These are phyloP conservation scores for Torymus texanus DNA, from an alignment of 2,888 invertebrate genomes.

Conservation along the genomic window DNA sequence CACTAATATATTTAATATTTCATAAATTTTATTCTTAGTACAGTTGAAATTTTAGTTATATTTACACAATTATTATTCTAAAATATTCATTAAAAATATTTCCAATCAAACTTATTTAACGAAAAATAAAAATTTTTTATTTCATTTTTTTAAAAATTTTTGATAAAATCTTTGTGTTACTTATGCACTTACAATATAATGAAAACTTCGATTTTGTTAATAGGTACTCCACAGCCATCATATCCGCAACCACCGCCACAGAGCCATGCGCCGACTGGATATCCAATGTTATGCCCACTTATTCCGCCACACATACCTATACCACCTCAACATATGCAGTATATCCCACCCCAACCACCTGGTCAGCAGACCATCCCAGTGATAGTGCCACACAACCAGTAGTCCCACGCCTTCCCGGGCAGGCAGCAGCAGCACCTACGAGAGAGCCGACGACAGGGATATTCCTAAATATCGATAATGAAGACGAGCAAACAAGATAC, in stretches of 20 bases:
- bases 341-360: conserved; percentile 76
- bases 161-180: neutral
- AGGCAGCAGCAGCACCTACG: conserved; percentile 52
- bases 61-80: too few species aligned
- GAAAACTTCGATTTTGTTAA: conserved; percentile 18
- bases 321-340: conserved; percentile 77
- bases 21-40: too few species aligned
- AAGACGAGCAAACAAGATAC: conserved; percentile 36
- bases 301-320: conserved; percentile 75
- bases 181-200: too few species aligned
- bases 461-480: conserved; percentile 49
- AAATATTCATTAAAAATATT: too few species aligned
- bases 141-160: conserved; percentile 1
- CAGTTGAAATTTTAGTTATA: too few species aligned
- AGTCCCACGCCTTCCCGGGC: conserved; percentile 64
- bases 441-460: conserved; percentile 48
- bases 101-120: too few species aligned
- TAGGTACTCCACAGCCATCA: conserved; percentile 74
- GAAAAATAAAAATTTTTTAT: conserved; percentile 6
- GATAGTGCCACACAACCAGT: conserved; percentile 76
- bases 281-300: conserved; percentile 80
- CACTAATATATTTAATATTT: too few species aligned
- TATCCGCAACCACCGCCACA: conserved; percentile 80
- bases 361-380: conserved; percentile 75
- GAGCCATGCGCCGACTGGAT: conserved; percentile 76